Conservation (phyloP, 2,888 invertebrate genomes). For the Drosophila diplacantha region DNA sequence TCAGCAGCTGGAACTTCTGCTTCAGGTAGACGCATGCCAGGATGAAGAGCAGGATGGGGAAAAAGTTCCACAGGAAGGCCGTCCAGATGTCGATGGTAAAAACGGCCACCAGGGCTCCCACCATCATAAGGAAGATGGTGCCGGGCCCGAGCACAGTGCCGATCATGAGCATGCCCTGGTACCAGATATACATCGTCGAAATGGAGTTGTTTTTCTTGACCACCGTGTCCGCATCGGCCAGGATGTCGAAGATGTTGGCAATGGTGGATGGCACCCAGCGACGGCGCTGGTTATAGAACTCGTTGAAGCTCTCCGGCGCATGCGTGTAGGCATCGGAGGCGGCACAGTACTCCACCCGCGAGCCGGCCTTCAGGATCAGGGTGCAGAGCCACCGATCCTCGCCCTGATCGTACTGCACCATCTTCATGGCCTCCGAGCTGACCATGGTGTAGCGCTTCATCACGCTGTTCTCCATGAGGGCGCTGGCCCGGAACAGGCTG, state of each 20-base stretch:
- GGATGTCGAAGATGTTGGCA: constrained; percentile 94
- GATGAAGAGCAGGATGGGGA: constrained; percentile 84
- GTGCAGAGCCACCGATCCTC: constrained; percentile 98
- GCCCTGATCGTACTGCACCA: constrained; percentile 96
- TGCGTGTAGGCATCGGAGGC: constrained; percentile 97
- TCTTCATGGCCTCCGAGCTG: constrained; percentile 88
- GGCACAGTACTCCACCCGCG: constrained; percentile 95
- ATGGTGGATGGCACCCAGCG: constrained; percentile 98
- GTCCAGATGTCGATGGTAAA: constrained; percentile 84
- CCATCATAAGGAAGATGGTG: constrained; percentile 87
- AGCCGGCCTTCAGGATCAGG: constrained; percentile 91
- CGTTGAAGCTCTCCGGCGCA: constrained; percentile 93
- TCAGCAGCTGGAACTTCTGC: constrained; percentile 82
- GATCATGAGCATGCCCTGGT: constrained; percentile 85
- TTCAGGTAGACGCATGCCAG: constrained; percentile 82
- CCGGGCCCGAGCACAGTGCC: constrained; percentile 86
- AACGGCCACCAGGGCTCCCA: constrained; percentile 86
- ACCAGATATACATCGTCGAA: constrained; percentile 87
- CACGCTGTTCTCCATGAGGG: constrained; percentile 93
- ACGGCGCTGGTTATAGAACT: constrained; percentile 95
- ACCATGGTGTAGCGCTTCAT: constrained; percentile 92
- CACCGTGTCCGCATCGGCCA: constrained; percentile 87
- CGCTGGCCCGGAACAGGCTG: constrained; percentile 91
- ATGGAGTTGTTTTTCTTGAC: constrained; percentile 92
- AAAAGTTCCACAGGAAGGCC: constrained; percentile 83